phyloP scores from a whole-genome alignment of 2,113 vertebrate genomes.

The Brachyhypopomus occidentalis region DNA sequence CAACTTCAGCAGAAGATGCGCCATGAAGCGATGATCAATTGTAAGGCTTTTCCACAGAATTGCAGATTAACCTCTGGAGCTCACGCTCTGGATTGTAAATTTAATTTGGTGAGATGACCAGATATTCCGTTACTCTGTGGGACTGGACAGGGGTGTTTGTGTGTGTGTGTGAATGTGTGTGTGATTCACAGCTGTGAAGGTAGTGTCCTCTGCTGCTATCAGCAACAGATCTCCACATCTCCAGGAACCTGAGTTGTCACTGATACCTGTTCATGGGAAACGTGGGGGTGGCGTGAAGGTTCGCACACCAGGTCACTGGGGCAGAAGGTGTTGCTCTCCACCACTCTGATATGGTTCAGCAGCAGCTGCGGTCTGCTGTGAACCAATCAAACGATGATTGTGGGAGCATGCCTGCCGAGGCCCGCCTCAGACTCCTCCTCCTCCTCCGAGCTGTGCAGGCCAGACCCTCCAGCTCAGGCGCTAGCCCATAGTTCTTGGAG shows the following conservation, averaged over 20 bases:
- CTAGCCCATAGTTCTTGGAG: background rate
- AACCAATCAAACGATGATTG: background rate
- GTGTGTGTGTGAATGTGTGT: too few species aligned
- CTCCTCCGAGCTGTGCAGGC: background rate
- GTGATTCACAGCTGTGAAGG: background rate
- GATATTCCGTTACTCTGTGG: background rate
- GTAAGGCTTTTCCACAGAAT: background rate
- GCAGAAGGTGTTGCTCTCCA: background rate
- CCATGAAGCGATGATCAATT: conserved; percentile 9
- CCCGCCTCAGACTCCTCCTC: background rate
- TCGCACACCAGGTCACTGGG: background rate
- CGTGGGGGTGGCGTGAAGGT: background rate
- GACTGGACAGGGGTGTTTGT: background rate
- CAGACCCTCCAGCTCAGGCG: too few species aligned
- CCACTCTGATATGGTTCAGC: background rate
- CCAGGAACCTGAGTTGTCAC: background rate
- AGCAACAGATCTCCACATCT: background rate
- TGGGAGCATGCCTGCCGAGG: background rate
- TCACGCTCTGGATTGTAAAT: background rate
- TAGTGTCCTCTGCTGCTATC: conserved; percentile 3
- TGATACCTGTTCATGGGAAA: background rate
- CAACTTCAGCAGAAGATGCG: background rate
- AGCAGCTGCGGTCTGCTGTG: background rate
- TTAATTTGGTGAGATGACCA: background rate
- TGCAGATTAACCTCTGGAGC: conserved; percentile 9